These are phyloP conservation scores for Forbesichthys papilliferus DNA, from an alignment of 2,113 vertebrate species.

Conservation along the genomic window DNA sequence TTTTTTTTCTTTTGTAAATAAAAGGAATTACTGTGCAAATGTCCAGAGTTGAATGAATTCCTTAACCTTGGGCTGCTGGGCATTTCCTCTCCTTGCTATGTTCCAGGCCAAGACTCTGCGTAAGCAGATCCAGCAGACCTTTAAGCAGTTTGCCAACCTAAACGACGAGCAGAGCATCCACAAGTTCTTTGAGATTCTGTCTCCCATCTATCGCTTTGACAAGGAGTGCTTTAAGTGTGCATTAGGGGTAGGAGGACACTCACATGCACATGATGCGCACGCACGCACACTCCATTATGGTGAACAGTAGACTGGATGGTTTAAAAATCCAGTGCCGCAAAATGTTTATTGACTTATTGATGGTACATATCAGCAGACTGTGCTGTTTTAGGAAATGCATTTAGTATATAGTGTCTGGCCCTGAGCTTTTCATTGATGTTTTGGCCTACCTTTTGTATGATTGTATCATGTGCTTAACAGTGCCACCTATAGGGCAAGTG, in stretches of 20 bases:
- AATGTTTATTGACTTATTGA: too few species aligned
- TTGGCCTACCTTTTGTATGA: too few species aligned
- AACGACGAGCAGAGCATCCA: conserved; percentile 97
- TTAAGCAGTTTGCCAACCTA: conserved; percentile 95
- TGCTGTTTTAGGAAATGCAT: too few species aligned
- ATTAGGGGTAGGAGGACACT: conserved; percentile 82
- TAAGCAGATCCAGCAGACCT: conserved; percentile 97
- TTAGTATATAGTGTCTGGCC: too few species aligned
- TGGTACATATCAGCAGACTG: too few species aligned
- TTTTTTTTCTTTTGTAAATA: too few species aligned
- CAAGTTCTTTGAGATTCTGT: conserved; percentile 98
- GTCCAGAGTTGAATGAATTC: background rate
- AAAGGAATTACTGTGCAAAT: background rate
- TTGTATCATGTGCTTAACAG: background rate
- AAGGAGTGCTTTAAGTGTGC: conserved; percentile 99
- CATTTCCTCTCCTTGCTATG: background rate
- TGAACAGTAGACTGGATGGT: conserved; percentile 1
- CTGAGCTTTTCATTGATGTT: background rate
- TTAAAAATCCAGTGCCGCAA: too few species aligned
- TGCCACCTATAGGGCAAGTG: background rate
- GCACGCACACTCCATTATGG: conserved; percentile 1
- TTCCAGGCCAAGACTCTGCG: conserved; percentile 91
- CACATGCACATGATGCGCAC: too few species aligned
- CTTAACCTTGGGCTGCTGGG: background rate
- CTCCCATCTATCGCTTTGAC: conserved; percentile 93